Conservation (phyloP, 2,888 invertebrate species). For the Xestia rhomboidea region DNA sequence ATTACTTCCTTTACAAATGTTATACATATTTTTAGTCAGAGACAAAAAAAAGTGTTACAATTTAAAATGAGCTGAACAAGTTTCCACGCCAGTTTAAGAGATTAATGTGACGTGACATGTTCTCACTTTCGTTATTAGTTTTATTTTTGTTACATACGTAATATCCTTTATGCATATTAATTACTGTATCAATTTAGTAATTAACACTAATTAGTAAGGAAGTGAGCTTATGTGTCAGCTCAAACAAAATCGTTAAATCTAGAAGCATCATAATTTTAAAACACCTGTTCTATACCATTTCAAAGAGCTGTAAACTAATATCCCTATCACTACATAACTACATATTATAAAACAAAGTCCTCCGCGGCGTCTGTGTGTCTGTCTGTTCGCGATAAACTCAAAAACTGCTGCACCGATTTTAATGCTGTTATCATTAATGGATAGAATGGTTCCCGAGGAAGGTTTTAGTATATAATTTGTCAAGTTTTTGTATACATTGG, state of each 20-base stretch:
- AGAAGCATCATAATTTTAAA: conserved; percentile 5
- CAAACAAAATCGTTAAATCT: conserved; percentile 8
- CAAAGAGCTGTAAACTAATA: conserved; percentile 2
- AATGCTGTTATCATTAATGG: too few species aligned
- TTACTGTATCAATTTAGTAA: conserved; percentile 38
- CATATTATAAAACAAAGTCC: too few species aligned
- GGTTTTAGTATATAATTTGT: too few species aligned
- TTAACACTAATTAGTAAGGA: conserved; percentile 45
- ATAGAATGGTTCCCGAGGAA: too few species aligned
- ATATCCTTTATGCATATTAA: conserved; percentile 56
- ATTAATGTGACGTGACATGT: conserved; percentile 72
- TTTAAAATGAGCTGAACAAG: conserved; percentile 65
- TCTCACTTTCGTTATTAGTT: conserved; percentile 76
- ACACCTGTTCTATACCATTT: not conserved
- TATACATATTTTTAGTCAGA: conserved; percentile 9
- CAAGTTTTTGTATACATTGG: too few species aligned
- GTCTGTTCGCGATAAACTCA: too few species aligned
- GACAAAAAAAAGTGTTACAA: conserved; percentile 28
- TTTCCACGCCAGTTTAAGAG: conserved; percentile 70
- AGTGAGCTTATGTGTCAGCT: conserved; percentile 19
- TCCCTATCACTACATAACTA: too few species aligned
- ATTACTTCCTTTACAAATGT: conserved; percentile 39
- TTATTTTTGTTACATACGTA: conserved; percentile 62
- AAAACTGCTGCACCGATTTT: too few species aligned
- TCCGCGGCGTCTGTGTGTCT: too few species aligned